These are phyloP conservation scores for Peucedramus taeniatus DNA, from an alignment of 2,113 vertebrate species.

Conservation along the genomic window DNA sequence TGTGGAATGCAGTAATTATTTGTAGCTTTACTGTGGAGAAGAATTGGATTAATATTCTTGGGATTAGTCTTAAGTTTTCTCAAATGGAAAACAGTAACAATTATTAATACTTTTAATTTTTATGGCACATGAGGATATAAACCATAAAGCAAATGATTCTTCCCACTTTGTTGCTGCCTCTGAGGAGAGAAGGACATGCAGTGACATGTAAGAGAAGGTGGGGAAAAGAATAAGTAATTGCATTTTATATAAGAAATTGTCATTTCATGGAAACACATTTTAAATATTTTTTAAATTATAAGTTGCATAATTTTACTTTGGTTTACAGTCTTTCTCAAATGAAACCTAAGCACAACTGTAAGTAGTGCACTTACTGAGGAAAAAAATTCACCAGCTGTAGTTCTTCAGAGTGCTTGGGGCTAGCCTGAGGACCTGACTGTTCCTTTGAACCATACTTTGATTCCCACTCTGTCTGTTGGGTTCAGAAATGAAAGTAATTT, in stretches of 20 bases:
- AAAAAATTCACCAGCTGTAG: not conserved
- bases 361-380: not conserved
- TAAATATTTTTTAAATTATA: not conserved
- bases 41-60: not conserved
- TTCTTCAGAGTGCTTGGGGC: constrained; percentile 27
- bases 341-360: not conserved
- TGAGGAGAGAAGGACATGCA: not conserved
- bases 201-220: not conserved
- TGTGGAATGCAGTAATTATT: not conserved
- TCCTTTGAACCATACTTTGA: constrained; percentile 53
- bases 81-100: not conserved
- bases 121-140: not conserved
- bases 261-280: not conserved
- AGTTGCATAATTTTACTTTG: not conserved
- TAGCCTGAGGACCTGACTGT: constrained; percentile 15
- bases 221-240: not conserved
- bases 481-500: constrained; percentile 20
- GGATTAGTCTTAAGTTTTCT: not conserved
- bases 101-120: not conserved
- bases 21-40: not conserved
- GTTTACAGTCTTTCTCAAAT: not conserved
- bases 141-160: not conserved
- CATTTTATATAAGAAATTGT: not conserved
- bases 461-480: constrained; percentile 10
- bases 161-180: not conserved